A percentile compares a stretch with the other conserved stretches of the same genome.
These are phyloP conservation scores for Cirrhinus molitorella DNA, from an alignment of 2,797 vertebrate genomes.

Conservation along the genomic window DNA sequence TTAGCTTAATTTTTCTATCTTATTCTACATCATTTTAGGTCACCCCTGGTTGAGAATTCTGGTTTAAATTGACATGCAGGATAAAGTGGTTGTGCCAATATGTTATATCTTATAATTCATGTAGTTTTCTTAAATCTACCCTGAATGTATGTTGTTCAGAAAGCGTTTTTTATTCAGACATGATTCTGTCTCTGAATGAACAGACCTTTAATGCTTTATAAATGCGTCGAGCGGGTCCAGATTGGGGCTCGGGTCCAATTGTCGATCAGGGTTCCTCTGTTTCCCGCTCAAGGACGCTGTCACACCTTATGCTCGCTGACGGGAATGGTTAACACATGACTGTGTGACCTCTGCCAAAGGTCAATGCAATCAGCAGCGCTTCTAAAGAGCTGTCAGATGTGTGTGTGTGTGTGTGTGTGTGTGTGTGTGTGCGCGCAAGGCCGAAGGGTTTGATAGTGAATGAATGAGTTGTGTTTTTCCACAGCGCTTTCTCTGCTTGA, in stretches of 20 bases:
- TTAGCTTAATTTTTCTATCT: too few species aligned
- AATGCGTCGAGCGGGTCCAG: neutral
- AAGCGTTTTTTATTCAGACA: neutral
- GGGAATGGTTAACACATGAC: conserved; percentile 5
- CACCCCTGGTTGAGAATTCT: neutral
- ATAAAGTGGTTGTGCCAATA: neutral
- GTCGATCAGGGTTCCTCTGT: neutral
- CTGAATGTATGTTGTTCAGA: neutral
- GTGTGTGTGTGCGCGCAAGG: neutral
- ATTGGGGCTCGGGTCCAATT: neutral
- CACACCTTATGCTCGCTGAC: neutral
- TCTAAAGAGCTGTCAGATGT: conserved; percentile 57
- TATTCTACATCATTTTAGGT: neutral
- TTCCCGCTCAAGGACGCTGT: conserved; percentile 17
- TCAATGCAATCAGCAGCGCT: conserved; percentile 12
- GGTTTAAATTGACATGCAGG: neutral
- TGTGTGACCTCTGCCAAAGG: conserved; percentile 13
- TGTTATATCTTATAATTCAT: neutral
- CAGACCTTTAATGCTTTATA: neutral
- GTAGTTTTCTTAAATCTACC: neutral
- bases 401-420: conserved; percentile 4
- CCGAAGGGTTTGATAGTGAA: neutral
- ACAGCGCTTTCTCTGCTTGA: conserved; percentile 23
- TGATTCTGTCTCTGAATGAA: neutral
- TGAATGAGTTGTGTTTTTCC: conserved; percentile 41